phyloP scores from a whole-genome alignment of 2,888 invertebrate species.

The Oscheius onirici region DNA sequence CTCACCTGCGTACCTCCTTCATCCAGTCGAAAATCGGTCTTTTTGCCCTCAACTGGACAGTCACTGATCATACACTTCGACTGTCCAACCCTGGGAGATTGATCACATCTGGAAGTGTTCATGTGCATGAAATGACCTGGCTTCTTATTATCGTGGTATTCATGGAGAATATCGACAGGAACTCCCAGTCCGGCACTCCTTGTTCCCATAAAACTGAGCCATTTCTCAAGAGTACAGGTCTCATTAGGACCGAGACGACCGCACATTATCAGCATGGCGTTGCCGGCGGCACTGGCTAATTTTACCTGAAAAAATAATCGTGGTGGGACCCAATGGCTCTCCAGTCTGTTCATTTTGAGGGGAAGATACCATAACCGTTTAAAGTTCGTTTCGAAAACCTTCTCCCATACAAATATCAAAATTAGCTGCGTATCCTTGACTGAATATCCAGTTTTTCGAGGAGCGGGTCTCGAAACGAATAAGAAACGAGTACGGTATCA shows the following conservation, averaged over 20 bases:
- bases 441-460: too few species aligned
- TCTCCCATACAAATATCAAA: too few species aligned
- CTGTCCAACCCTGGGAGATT: constrained; percentile 19
- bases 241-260: constrained; percentile 77
- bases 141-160: background rate
- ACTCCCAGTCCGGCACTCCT: constrained; percentile 54
- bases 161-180: constrained; percentile 72
- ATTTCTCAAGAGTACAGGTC: constrained; percentile 79
- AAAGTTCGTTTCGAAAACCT: too few species aligned
- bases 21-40: background rate
- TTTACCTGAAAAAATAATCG: constrained; percentile 13
- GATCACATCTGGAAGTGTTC: constrained; percentile 22
- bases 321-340: too few species aligned
- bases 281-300: constrained; percentile 5
- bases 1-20: background rate
- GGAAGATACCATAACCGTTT: too few species aligned
- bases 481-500: too few species aligned
- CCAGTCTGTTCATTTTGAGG: too few species aligned
- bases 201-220: constrained; percentile 74
- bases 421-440: too few species aligned
- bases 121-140: constrained; percentile 13
- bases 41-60: background rate
- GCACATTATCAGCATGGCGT: constrained; percentile 85
- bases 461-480: too few species aligned
- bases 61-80: constrained; percentile 3